Percentiles rank a stretch among this genome's conserved stretches.
These are phyloP conservation scores for Mesorhabditis spiculigera DNA, from an alignment of 2,888 invertebrate species.

Conservation along the genomic window DNA sequence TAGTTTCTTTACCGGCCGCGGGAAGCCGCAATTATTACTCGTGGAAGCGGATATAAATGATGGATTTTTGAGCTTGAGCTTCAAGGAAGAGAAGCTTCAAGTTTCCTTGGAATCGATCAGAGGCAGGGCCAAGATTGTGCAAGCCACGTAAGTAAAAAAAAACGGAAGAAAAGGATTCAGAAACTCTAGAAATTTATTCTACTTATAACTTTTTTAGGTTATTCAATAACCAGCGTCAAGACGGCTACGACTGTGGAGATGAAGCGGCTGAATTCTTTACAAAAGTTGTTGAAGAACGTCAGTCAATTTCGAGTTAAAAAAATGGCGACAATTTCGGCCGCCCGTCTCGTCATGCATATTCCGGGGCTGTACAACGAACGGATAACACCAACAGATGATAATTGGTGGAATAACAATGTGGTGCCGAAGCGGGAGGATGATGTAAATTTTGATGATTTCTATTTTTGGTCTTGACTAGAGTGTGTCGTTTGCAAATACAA, in stretches of 20 bases:
- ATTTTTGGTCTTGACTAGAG: not conserved
- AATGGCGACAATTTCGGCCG: constrained; percentile 8
- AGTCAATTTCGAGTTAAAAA: not conserved
- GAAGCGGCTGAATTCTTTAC: constrained; percentile 20
- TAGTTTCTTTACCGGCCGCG: constrained; percentile 31
- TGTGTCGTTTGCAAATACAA: too few relatives aligned
- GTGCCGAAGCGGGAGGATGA: constrained; percentile 6
- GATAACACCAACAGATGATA: constrained; percentile 16
- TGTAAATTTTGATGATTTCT: not conserved
- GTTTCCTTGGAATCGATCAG: constrained; percentile 21
- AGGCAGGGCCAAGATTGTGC: constrained; percentile 13
- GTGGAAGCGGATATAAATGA: constrained; percentile 16
- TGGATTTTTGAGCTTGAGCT: constrained; percentile 15
- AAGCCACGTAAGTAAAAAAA: constrained; percentile 20
- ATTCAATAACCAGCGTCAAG: constrained; percentile 26
- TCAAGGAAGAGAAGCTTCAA: constrained; percentile 9
- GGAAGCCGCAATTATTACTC: constrained; percentile 25
- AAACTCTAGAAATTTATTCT: too few relatives aligned
- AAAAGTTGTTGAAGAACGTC: constrained; percentile 24
- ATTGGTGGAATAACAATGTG: constrained; percentile 31
- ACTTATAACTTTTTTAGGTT: constrained; percentile 18
- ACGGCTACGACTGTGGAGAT: constrained; percentile 36
- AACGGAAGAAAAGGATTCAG: not conserved
- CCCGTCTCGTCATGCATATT: constrained; percentile 20
- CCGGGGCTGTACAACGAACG: constrained; percentile 27